phyloP scores from a whole-genome alignment of 2,113 vertebrate species.

The Equus przewalskii region DNA sequence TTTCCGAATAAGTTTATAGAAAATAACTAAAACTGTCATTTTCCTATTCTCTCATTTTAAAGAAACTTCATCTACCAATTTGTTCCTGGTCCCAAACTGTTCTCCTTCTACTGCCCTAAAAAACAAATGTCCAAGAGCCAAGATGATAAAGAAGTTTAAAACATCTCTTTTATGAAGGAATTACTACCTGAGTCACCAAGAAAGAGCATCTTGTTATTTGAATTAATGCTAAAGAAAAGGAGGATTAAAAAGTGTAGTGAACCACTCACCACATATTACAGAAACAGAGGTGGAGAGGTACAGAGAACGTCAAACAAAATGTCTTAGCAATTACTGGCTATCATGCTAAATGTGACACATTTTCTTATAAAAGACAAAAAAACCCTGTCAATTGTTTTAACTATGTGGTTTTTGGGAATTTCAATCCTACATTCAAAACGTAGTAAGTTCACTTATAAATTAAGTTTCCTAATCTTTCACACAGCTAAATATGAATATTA shows the following conservation, averaged over 20 bases:
- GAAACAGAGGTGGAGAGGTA: not conserved
- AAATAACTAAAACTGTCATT: not conserved
- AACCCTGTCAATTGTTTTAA: not conserved
- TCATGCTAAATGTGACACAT: not conserved
- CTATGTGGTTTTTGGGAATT: not conserved
- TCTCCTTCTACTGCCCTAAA: not conserved
- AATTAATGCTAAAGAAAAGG: slow-evolving; percentile 45
- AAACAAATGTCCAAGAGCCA: not conserved
- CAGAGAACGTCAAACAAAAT: not conserved
- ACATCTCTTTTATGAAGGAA: not conserved
- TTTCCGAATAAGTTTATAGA: not conserved
- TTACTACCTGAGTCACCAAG: not conserved
- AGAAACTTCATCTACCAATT: not conserved
- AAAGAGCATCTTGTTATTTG: not conserved
- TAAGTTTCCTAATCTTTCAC: not conserved
- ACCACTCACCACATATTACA: not conserved
- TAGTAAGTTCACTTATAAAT: not conserved
- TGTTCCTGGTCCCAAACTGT: not conserved
- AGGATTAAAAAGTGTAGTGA: not conserved
- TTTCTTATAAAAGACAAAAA: not conserved
- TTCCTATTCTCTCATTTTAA: slow-evolving; percentile 6
- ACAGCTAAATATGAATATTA: not conserved
- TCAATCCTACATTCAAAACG: not conserved
- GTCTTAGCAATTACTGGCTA: not conserved
- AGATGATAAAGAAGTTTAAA: not conserved